These are phyloP conservation scores for Anser brachyrhynchus DNA, from an alignment of 2,113 vertebrate species.

Conservation along the genomic window DNA sequence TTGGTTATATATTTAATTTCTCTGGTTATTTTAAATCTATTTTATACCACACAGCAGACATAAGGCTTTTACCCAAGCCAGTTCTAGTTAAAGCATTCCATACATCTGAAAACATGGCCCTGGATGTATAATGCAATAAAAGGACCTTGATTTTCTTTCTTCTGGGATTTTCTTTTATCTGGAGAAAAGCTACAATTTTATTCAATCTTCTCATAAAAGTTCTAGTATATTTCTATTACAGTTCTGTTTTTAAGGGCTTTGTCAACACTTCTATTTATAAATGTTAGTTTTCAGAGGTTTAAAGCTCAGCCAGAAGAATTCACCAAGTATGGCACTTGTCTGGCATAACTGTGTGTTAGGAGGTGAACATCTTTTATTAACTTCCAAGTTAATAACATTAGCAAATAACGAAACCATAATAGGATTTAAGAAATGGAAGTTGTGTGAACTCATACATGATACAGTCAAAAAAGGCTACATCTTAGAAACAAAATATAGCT, in stretches of 20 bases:
- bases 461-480: neutral
- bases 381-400: neutral
- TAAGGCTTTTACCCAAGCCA: neutral
- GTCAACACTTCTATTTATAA: neutral
- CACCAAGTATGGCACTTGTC: neutral
- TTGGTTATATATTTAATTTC: neutral
- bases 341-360: neutral
- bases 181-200: neutral
- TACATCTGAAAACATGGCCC: neutral
- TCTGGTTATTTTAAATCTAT: neutral
- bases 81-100: neutral
- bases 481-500: neutral
- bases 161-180: neutral
- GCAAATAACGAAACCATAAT: neutral
- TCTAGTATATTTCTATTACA: neutral
- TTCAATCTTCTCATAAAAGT: neutral
- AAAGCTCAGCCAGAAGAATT: neutral
- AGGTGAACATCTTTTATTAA: neutral
- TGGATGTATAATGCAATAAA: neutral
- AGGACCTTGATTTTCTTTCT: neutral
- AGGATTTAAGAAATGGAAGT: neutral
- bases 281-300: neutral
- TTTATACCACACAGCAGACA: neutral
- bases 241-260: neutral
- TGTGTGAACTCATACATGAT: neutral